phyloP scores from a whole-genome alignment of 1,140 invertebrate species.

The Piezodorus guildinii region DNA sequence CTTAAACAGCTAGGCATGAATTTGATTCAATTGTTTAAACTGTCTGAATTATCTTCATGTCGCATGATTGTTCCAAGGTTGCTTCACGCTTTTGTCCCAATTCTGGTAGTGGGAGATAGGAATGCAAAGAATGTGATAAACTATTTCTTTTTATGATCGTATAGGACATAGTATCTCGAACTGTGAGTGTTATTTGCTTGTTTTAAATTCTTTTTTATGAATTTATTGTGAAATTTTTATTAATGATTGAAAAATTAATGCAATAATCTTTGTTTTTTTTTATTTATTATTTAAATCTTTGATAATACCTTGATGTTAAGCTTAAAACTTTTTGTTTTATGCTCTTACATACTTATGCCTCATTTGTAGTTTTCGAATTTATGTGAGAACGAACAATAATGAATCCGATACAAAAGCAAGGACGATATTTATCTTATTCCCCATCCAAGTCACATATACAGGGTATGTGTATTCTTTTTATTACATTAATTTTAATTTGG shows the following conservation, averaged over 20 bases:
- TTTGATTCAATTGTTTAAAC: conserved; percentile 3
- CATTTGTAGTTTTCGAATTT: not conserved
- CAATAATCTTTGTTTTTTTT: too few species aligned
- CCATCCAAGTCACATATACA: conserved; percentile 22
- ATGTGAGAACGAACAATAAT: conserved; percentile 18
- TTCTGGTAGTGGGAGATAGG: conserved; percentile 15
- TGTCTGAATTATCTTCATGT: not conserved
- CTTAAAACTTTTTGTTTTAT: too few species aligned
- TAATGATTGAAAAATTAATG: too few species aligned
- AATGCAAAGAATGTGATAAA: conserved; percentile 19
- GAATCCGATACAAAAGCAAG: conserved; percentile 25
- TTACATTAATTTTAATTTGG: too few species aligned
- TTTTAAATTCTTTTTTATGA: not conserved
- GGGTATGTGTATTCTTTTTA: conserved; percentile 17
- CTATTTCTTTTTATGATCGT: conserved; percentile 17
- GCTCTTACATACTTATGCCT: too few species aligned
- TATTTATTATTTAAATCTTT: too few species aligned
- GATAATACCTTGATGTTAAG: too few species aligned
- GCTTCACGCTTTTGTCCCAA: conserved; percentile 14
- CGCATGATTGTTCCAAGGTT: conserved; percentile 10
- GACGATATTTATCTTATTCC: conserved; percentile 26
- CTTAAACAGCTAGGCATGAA: not conserved
- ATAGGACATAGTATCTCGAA: conserved; percentile 3
- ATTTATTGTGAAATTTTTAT: too few species aligned
- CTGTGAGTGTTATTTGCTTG: conserved; percentile 5